Conservation (phyloP, 1,140 invertebrate genomes). For the Papilio glaucus region DNA sequence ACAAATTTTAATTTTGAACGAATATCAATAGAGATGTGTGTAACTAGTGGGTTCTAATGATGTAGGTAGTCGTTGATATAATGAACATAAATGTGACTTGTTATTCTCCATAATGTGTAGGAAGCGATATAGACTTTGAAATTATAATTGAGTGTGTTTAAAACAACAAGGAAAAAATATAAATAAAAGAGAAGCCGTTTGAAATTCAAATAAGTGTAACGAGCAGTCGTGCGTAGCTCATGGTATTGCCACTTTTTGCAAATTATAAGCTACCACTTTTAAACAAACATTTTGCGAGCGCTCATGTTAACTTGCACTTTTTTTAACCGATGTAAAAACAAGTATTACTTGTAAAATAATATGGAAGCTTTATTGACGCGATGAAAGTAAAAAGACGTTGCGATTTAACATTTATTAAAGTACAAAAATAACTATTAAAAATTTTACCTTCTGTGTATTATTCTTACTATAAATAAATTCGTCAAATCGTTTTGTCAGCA, state of each 20-base stretch:
- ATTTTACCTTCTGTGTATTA: too few species aligned
- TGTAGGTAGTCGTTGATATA: too few species aligned
- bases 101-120: background rate
- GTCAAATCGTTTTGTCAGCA: too few species aligned
- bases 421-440: too few species aligned
- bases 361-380: background rate
- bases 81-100: background rate
- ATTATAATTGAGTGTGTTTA: background rate
- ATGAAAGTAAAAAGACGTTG: too few species aligned
- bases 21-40: too few species aligned
- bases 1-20: too few species aligned
- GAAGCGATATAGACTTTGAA: background rate
- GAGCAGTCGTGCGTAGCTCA: conserved; percentile 31
- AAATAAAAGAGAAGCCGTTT: conserved; percentile 26
- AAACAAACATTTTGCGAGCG: conserved; percentile 25
- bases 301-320: conserved; percentile 1
- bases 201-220: conserved; percentile 34
- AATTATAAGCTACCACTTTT: conserved; percentile 17
- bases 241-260: conserved; percentile 18
- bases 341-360: background rate
- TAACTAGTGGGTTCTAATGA: too few species aligned
- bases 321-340: too few species aligned
- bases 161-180: conserved; percentile 13
- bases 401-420: too few species aligned
- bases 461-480: too few species aligned